phyloP scores from a whole-genome alignment of 1,140 invertebrate species.

The Cyphomyrmex costatus region DNA sequence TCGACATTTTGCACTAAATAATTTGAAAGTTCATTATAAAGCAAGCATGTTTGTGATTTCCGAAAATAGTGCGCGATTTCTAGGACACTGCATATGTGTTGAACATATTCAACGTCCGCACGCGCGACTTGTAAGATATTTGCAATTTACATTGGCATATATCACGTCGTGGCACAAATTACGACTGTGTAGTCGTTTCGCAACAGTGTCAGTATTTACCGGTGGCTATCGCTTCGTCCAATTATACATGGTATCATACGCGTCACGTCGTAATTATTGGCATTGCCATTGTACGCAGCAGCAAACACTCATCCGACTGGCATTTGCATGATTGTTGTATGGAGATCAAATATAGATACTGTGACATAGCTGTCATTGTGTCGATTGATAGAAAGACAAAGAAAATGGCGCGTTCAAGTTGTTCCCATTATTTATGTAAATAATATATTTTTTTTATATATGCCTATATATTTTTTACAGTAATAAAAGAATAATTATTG shows the following conservation, averaged over 20 bases:
- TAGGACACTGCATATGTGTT: neutral
- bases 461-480: neutral
- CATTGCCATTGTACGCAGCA: constrained; percentile 26
- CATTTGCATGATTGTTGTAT: constrained; percentile 42
- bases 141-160: constrained; percentile 52
- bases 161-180: constrained; percentile 37
- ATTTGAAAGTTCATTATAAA: neutral
- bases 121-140: constrained; percentile 40
- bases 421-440: neutral
- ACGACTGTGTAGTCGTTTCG: constrained; percentile 45
- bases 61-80: neutral
- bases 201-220: constrained; percentile 52
- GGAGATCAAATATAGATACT: constrained; percentile 50
- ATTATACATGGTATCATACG: constrained; percentile 59
- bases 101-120: neutral
- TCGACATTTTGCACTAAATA: neutral
- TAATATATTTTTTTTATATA: neutral
- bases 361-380: neutral
- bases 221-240: constrained; percentile 41
- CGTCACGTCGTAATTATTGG: constrained; percentile 62
- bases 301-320: constrained; percentile 42
- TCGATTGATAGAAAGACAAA: neutral
- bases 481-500: no score
- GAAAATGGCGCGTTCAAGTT: neutral
- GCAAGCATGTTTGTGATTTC: no score